phyloP scores from a whole-genome alignment of 2,888 invertebrate genomes.

The Eilema sororculum region DNA sequence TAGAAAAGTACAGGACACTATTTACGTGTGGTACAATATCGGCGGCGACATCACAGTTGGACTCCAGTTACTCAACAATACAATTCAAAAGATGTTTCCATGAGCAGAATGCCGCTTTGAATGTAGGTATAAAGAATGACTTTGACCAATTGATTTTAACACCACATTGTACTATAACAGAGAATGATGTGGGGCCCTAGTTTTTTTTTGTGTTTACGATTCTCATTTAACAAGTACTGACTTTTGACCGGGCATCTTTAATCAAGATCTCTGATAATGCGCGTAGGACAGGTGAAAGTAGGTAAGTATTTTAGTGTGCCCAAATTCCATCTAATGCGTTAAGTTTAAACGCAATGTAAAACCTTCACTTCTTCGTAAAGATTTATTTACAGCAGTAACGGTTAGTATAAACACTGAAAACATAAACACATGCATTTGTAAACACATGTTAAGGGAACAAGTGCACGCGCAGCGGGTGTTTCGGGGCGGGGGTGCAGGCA shows the following conservation, averaged over 20 bases:
- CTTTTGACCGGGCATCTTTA: slow-evolving; percentile 54
- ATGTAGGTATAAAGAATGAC: slow-evolving; percentile 69
- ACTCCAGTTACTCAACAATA: slow-evolving; percentile 68
- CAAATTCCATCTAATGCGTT: slow-evolving; percentile 45
- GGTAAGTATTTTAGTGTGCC: slow-evolving; percentile 44
- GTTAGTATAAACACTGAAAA: slow-evolving; percentile 76
- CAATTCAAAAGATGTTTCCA: slow-evolving; percentile 70
- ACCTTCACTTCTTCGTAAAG: slow-evolving; percentile 58
- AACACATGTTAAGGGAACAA: slow-evolving; percentile 77
- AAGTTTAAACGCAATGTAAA: slow-evolving; percentile 61
- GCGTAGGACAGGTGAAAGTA: slow-evolving; percentile 45
- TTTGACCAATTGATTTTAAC: slow-evolving; percentile 84
- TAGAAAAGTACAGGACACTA: slow-evolving; percentile 58
- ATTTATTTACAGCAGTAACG: slow-evolving; percentile 71
- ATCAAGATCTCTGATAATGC: slow-evolving; percentile 47
- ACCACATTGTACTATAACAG: slow-evolving; percentile 67
- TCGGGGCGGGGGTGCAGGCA: slow-evolving; percentile 34
- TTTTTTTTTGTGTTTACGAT: slow-evolving; percentile 59
- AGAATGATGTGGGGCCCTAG: slow-evolving; percentile 60
- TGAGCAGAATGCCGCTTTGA: slow-evolving; percentile 64
- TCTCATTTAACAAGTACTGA: slow-evolving; percentile 54
- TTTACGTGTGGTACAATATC: slow-evolving; percentile 65
- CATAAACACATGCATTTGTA: slow-evolving; percentile 81
- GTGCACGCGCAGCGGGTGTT: slow-evolving; percentile 75
- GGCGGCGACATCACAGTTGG: slow-evolving; percentile 76